A percentile compares a stretch with the other conserved stretches of the same genome.
phyloP scores from a whole-genome alignment of 2,113 vertebrate genomes.

The Paratilapia polleni region DNA sequence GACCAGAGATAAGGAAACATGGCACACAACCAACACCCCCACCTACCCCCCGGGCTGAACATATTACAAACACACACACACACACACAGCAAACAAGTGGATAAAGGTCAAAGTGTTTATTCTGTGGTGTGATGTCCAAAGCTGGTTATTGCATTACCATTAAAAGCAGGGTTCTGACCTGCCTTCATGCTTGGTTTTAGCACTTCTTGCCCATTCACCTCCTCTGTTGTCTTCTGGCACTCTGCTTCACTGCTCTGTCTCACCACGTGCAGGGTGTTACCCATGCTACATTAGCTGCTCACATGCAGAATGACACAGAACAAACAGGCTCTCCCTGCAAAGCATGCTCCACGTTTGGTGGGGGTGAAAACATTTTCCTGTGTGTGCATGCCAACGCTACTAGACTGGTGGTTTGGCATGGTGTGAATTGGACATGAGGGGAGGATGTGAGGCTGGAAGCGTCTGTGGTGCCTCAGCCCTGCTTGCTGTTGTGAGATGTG shows the following conservation, averaged over 20 bases:
- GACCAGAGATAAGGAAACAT: conserved; percentile 71
- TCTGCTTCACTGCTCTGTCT: background rate
- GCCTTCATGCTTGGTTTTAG: background rate
- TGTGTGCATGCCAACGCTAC: conserved; percentile 14
- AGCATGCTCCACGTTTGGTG: conserved; percentile 4
- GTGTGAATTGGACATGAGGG: conserved; percentile 44
- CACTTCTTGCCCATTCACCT: background rate
- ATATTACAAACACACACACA: background rate
- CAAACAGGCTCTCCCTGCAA: conserved; percentile 15
- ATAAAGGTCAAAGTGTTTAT: conserved; percentile 7
- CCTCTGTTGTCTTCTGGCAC: background rate
- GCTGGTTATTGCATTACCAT: background rate
- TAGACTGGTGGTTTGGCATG: conserved; percentile 17
- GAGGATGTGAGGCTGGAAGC: conserved; percentile 18
- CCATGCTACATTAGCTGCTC: conserved; percentile 55
- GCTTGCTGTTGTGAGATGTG: background rate
- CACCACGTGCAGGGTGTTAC: conserved; percentile 32
- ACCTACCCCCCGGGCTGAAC: background rate
- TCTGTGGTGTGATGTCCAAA: background rate
- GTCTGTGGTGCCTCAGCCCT: conserved; percentile 20
- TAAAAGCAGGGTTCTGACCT: background rate
- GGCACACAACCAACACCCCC: conserved; percentile 29
- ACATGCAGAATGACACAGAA: conserved; percentile 19
- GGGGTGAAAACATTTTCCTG: background rate
- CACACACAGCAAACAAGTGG: background rate